phyloP scores from a whole-genome alignment of 2,113 vertebrate genomes.

The Dipodomys stephensi region DNA sequence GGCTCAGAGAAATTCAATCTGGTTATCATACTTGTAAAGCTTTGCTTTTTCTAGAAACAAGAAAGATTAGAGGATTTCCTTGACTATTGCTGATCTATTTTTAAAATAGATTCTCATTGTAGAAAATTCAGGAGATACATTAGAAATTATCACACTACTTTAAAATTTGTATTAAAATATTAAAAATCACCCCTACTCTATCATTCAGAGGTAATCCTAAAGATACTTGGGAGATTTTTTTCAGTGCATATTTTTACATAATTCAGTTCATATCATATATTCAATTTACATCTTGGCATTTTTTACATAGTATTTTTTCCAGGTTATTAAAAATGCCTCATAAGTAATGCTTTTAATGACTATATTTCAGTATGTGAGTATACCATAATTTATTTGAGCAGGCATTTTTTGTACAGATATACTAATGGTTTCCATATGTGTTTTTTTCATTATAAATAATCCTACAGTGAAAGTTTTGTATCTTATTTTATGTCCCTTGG shows the following conservation, averaged over 20 bases:
- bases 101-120: slow-evolving; percentile 23
- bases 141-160: slow-evolving; percentile 49
- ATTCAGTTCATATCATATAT: slow-evolving; percentile 55
- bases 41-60: slow-evolving; percentile 56
- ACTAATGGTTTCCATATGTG: slow-evolving; percentile 34
- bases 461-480: slow-evolving; percentile 33
- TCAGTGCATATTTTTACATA: slow-evolving; percentile 74
- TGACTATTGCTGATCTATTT: slow-evolving; percentile 64
- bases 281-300: slow-evolving; percentile 66
- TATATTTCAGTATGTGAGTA: slow-evolving; percentile 65
- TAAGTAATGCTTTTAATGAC: slow-evolving; percentile 65
- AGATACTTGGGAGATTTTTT: slow-evolving; percentile 63
- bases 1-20: slow-evolving; percentile 47
- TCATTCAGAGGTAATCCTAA: slow-evolving; percentile 66
- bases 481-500: slow-evolving; percentile 60
- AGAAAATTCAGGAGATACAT: slow-evolving; percentile 61
- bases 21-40: slow-evolving; percentile 4
- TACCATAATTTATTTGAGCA: slow-evolving; percentile 51
- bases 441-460: slow-evolving; percentile 64
- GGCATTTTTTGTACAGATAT: slow-evolving; percentile 10
- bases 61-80: slow-evolving; percentile 49
- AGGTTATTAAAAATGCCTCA: slow-evolving; percentile 71
- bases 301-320: slow-evolving; percentile 54
- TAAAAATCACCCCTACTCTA: slow-evolving; percentile 50
- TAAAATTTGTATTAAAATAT: slow-evolving; percentile 50